A percentile compares a stretch with the other conserved stretches of the same genome.
These are phyloP conservation scores for Emys orbicularis DNA, from an alignment of 2,797 vertebrate genomes.

Conservation along the genomic window DNA sequence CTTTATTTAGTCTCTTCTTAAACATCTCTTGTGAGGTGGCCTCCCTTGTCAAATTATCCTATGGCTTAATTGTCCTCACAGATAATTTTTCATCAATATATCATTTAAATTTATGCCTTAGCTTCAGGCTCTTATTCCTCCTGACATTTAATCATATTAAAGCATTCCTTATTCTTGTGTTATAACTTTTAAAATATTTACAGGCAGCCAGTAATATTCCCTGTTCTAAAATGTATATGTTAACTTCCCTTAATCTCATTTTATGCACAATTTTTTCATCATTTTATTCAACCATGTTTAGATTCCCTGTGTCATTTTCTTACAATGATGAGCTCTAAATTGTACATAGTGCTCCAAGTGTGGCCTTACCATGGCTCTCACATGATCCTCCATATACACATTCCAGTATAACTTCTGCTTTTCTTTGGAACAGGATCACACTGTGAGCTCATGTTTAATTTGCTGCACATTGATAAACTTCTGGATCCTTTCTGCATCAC, in stretches of 20 bases:
- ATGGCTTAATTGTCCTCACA: neutral
- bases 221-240: neutral
- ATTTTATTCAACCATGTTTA: neutral
- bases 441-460: neutral
- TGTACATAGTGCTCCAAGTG: neutral
- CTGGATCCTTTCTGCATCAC: neutral
- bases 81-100: constrained; percentile 15
- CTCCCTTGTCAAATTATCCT: neutral
- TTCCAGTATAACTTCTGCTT: neutral
- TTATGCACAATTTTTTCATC: neutral
- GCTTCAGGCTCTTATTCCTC: constrained; percentile 9
- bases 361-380: neutral
- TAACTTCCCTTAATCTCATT: neutral
- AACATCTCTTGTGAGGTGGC: neutral
- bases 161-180: neutral
- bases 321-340: neutral
- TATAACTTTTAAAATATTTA: neutral
- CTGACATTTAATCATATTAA: constrained; percentile 7
- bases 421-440: neutral
- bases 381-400: neutral
- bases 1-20: neutral
- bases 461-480: neutral
- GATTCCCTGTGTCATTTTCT: neutral
- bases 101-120: neutral
- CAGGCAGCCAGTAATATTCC: neutral